phyloP scores from a whole-genome alignment of 2,888 invertebrate species.

The Thymelicus lineola region DNA sequence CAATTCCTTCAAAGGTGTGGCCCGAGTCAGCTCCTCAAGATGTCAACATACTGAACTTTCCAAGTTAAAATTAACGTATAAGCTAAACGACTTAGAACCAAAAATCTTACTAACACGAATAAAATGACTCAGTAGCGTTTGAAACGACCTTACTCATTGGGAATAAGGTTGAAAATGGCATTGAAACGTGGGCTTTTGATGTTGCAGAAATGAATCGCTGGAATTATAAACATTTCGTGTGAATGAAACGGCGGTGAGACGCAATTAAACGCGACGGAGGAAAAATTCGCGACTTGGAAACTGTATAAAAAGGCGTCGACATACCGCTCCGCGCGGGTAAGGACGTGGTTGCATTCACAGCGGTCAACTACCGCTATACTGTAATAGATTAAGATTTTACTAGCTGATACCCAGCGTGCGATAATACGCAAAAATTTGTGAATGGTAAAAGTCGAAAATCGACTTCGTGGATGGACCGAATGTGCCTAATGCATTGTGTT shows the following conservation, averaged over 20 bases:
- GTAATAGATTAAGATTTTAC: too few species aligned
- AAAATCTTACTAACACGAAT: conserved; percentile 33
- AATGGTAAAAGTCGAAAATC: too few species aligned
- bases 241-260: conserved; percentile 46
- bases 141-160: conserved; percentile 14
- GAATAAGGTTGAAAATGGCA: conserved; percentile 19
- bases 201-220: conserved; percentile 59
- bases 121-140: conserved; percentile 35
- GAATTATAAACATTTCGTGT: conserved; percentile 67
- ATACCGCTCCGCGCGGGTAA: conserved; percentile 12
- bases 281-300: conserved; percentile 42
- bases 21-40: neutral
- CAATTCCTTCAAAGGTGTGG: neutral
- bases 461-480: too few species aligned
- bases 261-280: conserved; percentile 48
- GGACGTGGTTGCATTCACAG: neutral
- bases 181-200: conserved; percentile 55
- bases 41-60: conserved; percentile 13
- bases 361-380: too few species aligned
- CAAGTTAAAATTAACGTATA: conserved; percentile 13
- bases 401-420: too few species aligned
- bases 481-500: too few species aligned
- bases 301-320: conserved; percentile 47
- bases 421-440: too few species aligned
- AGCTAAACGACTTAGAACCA: conserved; percentile 12